Evolutionary conservation across 1,140 invertebrate species (phyloP).

Genomic region (Drosophila nikananu): DNA sequence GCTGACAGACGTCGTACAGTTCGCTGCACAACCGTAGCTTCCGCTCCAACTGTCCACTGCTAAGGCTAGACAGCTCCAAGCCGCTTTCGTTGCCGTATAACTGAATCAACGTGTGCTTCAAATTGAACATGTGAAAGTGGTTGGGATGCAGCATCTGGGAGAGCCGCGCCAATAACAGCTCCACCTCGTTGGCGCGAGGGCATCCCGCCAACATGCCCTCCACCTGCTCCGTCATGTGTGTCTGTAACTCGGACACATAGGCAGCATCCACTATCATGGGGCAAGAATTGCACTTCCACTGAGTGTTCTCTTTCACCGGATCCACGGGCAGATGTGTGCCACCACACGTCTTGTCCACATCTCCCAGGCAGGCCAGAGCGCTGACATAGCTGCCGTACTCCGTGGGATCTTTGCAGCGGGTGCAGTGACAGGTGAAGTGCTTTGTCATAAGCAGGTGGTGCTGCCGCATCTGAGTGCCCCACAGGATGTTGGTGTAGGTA

Average conservation of each 20-base stretch:
- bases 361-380: conserved; percentile 89
- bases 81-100: conserved; percentile 89
- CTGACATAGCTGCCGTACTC: conserved; percentile 92
- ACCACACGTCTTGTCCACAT: conserved; percentile 86
- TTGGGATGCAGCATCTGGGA: conserved; percentile 91
- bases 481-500: conserved; percentile 94
- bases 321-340: conserved; percentile 89
- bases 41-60: conserved; percentile 87
- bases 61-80: conserved; percentile 86
- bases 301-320: conserved; percentile 89
- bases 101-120: conserved; percentile 93
- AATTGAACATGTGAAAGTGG: conserved; percentile 92
- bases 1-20: conserved; percentile 88
- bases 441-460: conserved; percentile 93
- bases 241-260: conserved; percentile 87
- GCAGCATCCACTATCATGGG: conserved; percentile 86
- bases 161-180: conserved; percentile 88
- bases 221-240: conserved; percentile 91
- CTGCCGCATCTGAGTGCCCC: conserved; percentile 92
- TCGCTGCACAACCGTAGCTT: conserved; percentile 90
- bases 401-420: conserved; percentile 91
- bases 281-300: conserved; percentile 91
- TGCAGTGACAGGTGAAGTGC: conserved; percentile 92
- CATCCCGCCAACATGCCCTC: conserved; percentile 88
- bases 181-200: conserved; percentile 87